These are phyloP conservation scores for Ceratina australensis DNA, from an alignment of 1,140 invertebrate genomes.

Conservation along the genomic window DNA sequence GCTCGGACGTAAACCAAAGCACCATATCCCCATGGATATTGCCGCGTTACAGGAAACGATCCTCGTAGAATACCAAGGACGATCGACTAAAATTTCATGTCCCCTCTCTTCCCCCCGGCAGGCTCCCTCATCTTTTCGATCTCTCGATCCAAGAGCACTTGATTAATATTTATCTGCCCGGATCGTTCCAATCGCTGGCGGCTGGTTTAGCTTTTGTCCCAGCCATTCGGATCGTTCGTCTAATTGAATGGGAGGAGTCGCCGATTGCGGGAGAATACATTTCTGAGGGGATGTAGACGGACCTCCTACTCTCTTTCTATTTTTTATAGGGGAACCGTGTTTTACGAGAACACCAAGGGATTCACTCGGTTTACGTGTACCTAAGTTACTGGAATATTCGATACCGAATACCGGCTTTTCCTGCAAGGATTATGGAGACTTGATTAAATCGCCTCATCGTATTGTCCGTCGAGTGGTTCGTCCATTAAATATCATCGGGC, in stretches of 20 bases:
- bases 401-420: background rate
- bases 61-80: background rate
- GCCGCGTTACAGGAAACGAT: constrained; percentile 31
- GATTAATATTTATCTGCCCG: constrained; percentile 23
- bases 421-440: background rate
- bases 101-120: background rate
- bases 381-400: constrained; percentile 4
- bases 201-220: no score
- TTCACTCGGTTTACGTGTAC: constrained; percentile 1
- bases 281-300: background rate
- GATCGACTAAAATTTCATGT: no score
- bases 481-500: background rate
- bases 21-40: constrained; percentile 14
- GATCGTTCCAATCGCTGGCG: no score
- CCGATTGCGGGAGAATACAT: background rate
- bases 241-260: constrained; percentile 6
- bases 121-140: background rate
- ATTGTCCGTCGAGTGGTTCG: no score
- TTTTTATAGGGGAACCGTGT: background rate
- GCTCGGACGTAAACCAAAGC: constrained; percentile 46
- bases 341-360: constrained; percentile 17
- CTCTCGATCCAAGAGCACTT: background rate
- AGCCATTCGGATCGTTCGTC: background rate
- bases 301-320: background rate
- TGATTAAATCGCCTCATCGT: constrained; percentile 9